A percentile compares a stretch with the other conserved stretches of the same genome.
These are phyloP conservation scores for Melanotaenia boesemani DNA, from an alignment of 2,797 vertebrate species.

Conservation along the genomic window DNA sequence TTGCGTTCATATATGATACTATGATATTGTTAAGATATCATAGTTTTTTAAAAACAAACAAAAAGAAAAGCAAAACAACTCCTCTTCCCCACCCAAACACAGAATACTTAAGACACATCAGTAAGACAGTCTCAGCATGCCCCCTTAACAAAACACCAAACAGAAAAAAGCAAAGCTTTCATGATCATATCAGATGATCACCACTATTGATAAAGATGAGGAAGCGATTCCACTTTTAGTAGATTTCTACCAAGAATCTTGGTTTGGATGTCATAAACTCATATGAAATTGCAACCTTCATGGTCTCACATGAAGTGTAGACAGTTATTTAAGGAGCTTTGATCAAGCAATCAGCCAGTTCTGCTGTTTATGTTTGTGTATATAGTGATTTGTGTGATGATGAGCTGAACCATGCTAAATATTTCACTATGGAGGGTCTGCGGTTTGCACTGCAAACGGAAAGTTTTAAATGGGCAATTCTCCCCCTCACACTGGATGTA, in stretches of 20 bases:
- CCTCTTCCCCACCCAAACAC: too few species aligned
- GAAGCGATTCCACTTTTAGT: neutral
- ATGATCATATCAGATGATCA: too few species aligned
- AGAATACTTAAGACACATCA: too few species aligned
- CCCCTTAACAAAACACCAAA: too few species aligned
- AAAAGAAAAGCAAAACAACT: too few species aligned
- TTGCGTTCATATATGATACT: too few species aligned
- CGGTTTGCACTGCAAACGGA: neutral
- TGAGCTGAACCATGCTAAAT: neutral
- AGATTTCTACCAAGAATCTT: neutral
- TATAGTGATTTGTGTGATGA: neutral
- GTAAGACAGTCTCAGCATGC: too few species aligned
- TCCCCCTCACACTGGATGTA: neutral
- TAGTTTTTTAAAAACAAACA: too few species aligned
- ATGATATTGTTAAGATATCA: too few species aligned
- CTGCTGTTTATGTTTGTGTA: constrained; percentile 4
- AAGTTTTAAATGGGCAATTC: neutral
- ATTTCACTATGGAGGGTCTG: neutral
- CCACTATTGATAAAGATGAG: neutral
- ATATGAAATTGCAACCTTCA: neutral
- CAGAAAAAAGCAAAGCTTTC: too few species aligned
- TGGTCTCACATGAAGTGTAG: neutral
- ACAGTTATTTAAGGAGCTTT: neutral
- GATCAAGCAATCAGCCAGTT: neutral
- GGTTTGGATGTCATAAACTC: neutral